These are phyloP conservation scores for Eudiplozoon nipponicum DNA, from an alignment of 2,888 invertebrate species.

Conservation along the genomic window DNA sequence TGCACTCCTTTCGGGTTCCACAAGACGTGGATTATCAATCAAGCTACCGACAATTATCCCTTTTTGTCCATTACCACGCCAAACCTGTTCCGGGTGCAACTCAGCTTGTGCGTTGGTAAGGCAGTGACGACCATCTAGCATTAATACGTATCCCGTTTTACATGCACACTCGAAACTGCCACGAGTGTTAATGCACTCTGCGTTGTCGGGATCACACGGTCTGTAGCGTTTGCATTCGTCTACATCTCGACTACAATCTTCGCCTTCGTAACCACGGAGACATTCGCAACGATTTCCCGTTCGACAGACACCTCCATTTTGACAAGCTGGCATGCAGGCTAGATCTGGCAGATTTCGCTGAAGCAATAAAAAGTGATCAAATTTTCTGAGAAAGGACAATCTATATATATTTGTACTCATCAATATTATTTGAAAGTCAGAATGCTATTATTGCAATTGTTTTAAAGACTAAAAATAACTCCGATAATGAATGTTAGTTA, in stretches of 20 bases:
- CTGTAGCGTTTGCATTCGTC: background rate
- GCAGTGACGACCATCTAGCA: background rate
- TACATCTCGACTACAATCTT: background rate
- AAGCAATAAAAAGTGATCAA: background rate
- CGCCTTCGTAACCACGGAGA: background rate
- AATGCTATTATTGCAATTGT: too few relatives aligned
- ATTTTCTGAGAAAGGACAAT: too few relatives aligned
- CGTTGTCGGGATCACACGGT: background rate
- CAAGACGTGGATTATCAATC: background rate
- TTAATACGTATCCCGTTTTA: background rate
- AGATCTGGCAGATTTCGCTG: background rate
- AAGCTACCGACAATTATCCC: background rate
- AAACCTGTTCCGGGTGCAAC: background rate
- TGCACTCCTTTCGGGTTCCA: background rate
- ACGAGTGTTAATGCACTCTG: background rate
- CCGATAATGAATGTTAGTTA: too few relatives aligned
- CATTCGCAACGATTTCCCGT: background rate
- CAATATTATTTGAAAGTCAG: too few relatives aligned
- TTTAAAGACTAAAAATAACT: too few relatives aligned
- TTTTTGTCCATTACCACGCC: background rate
- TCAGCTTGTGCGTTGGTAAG: background rate
- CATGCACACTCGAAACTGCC: background rate
- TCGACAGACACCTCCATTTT: slow-evolving; percentile 1
- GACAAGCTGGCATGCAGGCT: background rate
- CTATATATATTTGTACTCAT: too few relatives aligned